Base-by-base conservation (phyloP, 1,140 invertebrate species). In the Drosophila eugracilis region DNA sequence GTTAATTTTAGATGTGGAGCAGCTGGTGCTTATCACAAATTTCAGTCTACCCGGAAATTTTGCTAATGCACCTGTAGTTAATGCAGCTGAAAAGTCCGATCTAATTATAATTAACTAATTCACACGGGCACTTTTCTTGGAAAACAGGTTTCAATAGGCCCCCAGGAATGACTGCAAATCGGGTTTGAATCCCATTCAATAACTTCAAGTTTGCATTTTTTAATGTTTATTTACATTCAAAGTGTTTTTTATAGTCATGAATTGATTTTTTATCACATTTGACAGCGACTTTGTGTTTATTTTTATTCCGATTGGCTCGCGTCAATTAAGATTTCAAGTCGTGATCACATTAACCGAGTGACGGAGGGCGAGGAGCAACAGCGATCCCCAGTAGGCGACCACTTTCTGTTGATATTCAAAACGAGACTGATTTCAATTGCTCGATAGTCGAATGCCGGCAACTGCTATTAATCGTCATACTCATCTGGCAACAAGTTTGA, bases 1-100 rank as follows among this genome's bases (percentile, higher is more conserved):
- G 28, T 21, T 30, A 0, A 52, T 12, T 32, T 41, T 15, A 21
- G 22, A 17, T 39, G 36, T 39, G 12, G n/a, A 5, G n/a, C 28
- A 55, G 30, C 62, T 63, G 67, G 14, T 47, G 78, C 74, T 83
- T 83, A 83, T 83, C 74, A 65, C 41, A 6, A 32, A 15, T 7
- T 17, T 12, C 7, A 34, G n/a, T 53, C 17, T 12, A 7, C 10
- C 24, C 15, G 39, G n/a, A 24, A 24, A 22, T 0, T 42, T 17
- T 21, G 21, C 45, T 7, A 2, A 15, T n/a, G 5, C 63, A 65
- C 15, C 45, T 26, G 17, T 42, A 22, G 17, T 28, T 6, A 41
- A 32, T 10, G 19, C 19, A 32, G 4, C 30, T 32, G 30, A 12
- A 32, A 12, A 41, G 12, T 19, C 19, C 4, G n/a, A 3, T n/a